Evolutionary conservation across 2,888 invertebrate genomes (phyloP), one percentile per base, ranked within the genome.

Genomic region (Conchocele bisecta): DNA sequence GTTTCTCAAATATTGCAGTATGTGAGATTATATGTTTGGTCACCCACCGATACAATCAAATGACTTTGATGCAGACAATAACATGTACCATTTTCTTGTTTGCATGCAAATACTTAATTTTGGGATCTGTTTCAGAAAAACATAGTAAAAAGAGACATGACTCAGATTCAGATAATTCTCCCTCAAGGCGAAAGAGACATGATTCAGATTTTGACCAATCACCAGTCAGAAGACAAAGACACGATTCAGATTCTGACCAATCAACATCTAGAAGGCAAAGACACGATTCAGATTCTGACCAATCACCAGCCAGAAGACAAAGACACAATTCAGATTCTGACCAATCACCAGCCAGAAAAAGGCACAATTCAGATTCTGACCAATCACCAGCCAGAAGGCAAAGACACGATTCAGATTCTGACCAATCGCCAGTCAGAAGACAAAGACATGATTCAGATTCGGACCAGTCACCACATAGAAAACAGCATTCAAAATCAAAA

Each of bases 361-460:
- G 54, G 79, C 82, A 64, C 67, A 81, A 80, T n/a, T n/a, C n/a
- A 37, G 84, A 84, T 57, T 83, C 81, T 13, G 90, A 91, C 74
- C 48, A 86, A 24, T 84, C 84, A 41, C 79, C 83, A 11, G 80
- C 60, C 53, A 83, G 81, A 71, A 85, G 79, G 83, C 15, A 37
- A 26, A 41, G 67, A 26, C 82, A 86, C 64, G 84, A 65, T 66
- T 87, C 88, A 41, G 89, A 89, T 78, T 87, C 84, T 26, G 91
- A 92, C 78, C 75, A 89, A 48, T 89, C 89, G 56, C 87, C 88
- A 24, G 81, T 83, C 58, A 84, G 66, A 86, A 82, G 83, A 86
- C 81, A 59, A 58, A 58, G 72, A 95, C 95, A 89, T 95, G 94
- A 89, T 96, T 96, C 90, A 91, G 96, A 83, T 44, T 79, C 78